Conservation (phyloP, 2,888 invertebrate genomes). For the Maniola hyperantus region DNA sequence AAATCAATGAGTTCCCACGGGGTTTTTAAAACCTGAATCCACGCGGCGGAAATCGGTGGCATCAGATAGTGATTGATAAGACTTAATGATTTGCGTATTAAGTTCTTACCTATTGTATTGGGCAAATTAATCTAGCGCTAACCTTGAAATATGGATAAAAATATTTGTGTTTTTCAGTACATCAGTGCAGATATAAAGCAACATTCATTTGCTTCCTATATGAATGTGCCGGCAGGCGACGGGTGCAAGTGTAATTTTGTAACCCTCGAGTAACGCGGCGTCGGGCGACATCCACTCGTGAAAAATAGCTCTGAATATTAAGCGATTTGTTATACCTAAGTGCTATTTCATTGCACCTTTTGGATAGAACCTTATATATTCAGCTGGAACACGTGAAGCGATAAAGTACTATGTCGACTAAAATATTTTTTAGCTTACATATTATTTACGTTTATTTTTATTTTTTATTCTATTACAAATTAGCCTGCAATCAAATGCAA, state of each 20-base stretch:
- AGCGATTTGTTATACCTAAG: constrained; percentile 43
- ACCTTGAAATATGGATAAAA: no score
- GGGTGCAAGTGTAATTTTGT: constrained; percentile 45
- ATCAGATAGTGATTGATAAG: no score
- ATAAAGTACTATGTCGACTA: not conserved
- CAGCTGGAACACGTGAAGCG: constrained; percentile 7
- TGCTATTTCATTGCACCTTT: constrained; percentile 33
- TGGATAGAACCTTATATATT: constrained; percentile 18
- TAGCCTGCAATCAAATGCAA: no score
- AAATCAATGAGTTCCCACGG: no score
- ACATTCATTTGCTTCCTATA: constrained; percentile 18
- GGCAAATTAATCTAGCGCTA: no score
- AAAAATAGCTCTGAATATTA: constrained; percentile 47
- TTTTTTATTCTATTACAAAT: no score
- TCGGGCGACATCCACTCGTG: constrained; percentile 41
- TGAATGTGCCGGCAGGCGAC: constrained; percentile 34
- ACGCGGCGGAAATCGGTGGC: no score
- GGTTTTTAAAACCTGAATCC: no score
- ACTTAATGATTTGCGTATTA: no score
- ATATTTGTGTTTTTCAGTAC: not conserved
- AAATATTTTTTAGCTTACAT: not conserved
- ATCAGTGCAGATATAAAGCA: constrained; percentile 7
- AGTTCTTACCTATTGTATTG: no score
- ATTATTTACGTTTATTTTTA: no score
- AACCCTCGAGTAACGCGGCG: constrained; percentile 41